phyloP scores from a whole-genome alignment of 2,888 invertebrate genomes.

The Lepeophtheirus nordmannii region DNA sequence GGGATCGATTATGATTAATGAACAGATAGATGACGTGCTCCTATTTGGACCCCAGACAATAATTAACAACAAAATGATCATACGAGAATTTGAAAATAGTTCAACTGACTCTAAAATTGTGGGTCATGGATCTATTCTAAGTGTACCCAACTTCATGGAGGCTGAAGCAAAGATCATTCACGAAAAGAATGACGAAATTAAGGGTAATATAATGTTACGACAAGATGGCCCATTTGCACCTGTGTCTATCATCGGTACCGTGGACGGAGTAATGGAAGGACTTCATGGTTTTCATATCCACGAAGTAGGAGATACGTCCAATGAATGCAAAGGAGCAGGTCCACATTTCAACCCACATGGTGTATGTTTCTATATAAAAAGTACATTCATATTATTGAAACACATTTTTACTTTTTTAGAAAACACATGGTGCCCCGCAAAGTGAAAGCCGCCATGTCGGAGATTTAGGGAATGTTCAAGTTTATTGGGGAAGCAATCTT shows the following conservation, averaged over 20 bases:
- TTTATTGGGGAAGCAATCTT: conserved; percentile 31
- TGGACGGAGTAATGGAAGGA: conserved; percentile 6
- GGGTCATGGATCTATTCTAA: neutral
- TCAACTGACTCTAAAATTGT: neutral
- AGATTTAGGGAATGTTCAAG: conserved; percentile 64
- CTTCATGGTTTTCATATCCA: conserved; percentile 23
- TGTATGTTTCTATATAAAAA: neutral
- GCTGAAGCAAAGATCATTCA: neutral
- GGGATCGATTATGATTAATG: neutral
- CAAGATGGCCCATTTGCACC: conserved; percentile 22
- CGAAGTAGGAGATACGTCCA: neutral
- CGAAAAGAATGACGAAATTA: neutral
- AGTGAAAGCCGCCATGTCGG: conserved; percentile 60
- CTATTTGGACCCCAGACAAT: neutral
- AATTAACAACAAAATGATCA: neutral
- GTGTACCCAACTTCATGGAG: neutral
- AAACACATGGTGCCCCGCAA: conserved; percentile 55
- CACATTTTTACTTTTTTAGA: conserved; percentile 37
- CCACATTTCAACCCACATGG: conserved; percentile 24
- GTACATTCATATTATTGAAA: neutral
- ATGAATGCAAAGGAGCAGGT: conserved; percentile 23
- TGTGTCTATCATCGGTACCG: conserved; percentile 6
- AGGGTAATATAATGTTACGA: neutral
- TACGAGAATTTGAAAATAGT: neutral
- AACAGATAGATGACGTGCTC: neutral